These are phyloP conservation scores for Parauchenoglanis ngamensis DNA, from an alignment of 2,797 vertebrate species.

Conservation along the genomic window DNA sequence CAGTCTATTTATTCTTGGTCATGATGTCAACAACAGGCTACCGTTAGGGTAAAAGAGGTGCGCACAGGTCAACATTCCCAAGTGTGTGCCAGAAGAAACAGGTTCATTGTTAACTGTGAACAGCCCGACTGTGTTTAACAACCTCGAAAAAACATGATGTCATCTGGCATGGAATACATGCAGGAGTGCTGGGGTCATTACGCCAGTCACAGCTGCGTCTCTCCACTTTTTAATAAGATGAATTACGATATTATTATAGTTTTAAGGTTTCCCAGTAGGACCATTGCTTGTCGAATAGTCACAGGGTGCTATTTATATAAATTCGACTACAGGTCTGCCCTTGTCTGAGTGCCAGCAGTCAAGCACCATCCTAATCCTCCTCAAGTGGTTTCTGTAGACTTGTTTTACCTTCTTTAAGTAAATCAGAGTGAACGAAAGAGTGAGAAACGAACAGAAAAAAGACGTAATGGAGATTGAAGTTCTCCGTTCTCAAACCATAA, in stretches of 20 bases:
- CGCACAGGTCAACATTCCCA: conserved; percentile 16
- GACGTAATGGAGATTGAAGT: neutral
- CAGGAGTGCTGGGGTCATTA: conserved; percentile 31
- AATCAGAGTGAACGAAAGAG: neutral
- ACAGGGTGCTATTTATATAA: conserved; percentile 34
- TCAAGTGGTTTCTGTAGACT: neutral
- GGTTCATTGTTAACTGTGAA: conserved; percentile 42
- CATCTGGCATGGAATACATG: conserved; percentile 47
- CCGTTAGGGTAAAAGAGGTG: neutral
- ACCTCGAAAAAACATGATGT: conserved; percentile 52
- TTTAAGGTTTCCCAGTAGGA: conserved; percentile 44
- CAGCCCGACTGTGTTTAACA: conserved; percentile 35
- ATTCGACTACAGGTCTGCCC: conserved; percentile 33
- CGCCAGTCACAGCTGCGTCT: conserved; percentile 35
- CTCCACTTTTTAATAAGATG: conserved; percentile 30
- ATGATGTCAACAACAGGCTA: conserved; percentile 41
- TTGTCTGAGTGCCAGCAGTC: conserved; percentile 12
- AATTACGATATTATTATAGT: conserved; percentile 50
- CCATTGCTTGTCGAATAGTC: conserved; percentile 39
- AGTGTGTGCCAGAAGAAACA: conserved; percentile 45
- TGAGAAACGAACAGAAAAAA: neutral
- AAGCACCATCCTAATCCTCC: neutral
- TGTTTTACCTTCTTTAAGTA: neutral
- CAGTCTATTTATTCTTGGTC: conserved; percentile 38
- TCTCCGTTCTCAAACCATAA: neutral